A percentile compares a stretch with the other conserved stretches of the same genome.
Conservation (phyloP, 1,140 invertebrate species). For the Globodera rostochiensis region DNA sequence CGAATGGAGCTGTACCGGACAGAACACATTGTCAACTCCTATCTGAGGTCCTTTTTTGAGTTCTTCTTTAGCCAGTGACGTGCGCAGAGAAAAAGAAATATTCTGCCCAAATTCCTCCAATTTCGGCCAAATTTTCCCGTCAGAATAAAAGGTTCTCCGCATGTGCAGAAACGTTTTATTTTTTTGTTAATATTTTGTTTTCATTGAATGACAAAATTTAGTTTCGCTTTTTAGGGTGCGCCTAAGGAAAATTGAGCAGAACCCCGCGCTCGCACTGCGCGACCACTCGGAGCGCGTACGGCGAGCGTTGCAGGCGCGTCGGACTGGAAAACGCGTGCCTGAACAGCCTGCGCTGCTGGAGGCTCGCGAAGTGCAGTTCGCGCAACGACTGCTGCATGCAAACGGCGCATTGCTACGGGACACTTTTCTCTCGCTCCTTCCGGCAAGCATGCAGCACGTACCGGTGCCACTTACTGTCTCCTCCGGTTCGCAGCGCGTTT, state of each 20-base stretch:
- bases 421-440: slow-evolving; percentile 29
- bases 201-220: slow-evolving; percentile 9
- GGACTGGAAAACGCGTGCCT: neutral
- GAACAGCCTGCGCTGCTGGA: slow-evolving; percentile 8
- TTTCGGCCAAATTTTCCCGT: neutral
- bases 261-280: slow-evolving; percentile 28
- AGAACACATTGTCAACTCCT: slow-evolving; percentile 39
- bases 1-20: slow-evolving; percentile 38
- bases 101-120: too few relatives aligned
- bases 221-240: slow-evolving; percentile 24
- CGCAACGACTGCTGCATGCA: slow-evolving; percentile 12
- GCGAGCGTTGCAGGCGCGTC: neutral
- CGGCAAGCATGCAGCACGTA: slow-evolving; percentile 18
- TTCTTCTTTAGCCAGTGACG: too few relatives aligned
- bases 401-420: slow-evolving; percentile 16
- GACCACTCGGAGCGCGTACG: slow-evolving; percentile 32
- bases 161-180: too few relatives aligned
- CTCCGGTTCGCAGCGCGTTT: slow-evolving; percentile 5
- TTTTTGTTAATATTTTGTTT: neutral
- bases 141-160: slow-evolving; percentile 14
- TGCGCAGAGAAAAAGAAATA: too few relatives aligned
- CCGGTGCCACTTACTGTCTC: slow-evolving; percentile 12
- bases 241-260: slow-evolving; percentile 42
- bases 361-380: slow-evolving; percentile 19
- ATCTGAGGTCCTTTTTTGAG: slow-evolving; percentile 28